Evolutionary conservation across 92 coral and sea anemone genomes (phyloP), one percentile per base, ranked within the genome.

Genomic region (Porites cylindrica): DNA sequence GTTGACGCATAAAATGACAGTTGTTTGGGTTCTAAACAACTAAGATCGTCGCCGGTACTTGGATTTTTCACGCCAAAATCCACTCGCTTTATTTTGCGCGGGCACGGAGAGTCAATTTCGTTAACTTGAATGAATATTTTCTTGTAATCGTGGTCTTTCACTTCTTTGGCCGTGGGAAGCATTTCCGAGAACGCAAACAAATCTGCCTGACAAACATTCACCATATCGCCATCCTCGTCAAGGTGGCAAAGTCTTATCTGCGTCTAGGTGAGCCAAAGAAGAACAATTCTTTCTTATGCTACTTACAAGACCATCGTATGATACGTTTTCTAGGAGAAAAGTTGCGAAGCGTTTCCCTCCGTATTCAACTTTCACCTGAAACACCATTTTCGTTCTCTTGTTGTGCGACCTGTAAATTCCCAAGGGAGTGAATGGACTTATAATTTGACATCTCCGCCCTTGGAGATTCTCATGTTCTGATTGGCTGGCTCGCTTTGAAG

Each of bases 211-310:
- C 38, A 70, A 16, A 70, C 21, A 50, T 70, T 70, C 7, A 70
- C 76, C 54, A 72, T 47, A 24, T 72, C 66, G 19, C 81, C 81
- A n/a, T 77, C 66, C 29, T 77, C 81, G 70, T 77, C 67, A 56
- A 17, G 38, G 81, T 77, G 23, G 17, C 67, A n/a, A 77, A 77
- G 81, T 29, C 81, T 20, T 56, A 58, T 77, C 81, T 58, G 8
- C 66, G 24, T 77, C 81, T 1, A 77, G 70, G 8, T 58, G 81
- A 59, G 81, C 68, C 81, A 77, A 32, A 56, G 32, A 77, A 59
- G 70, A 58, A 32, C 81, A 58, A 21, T 16, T 58, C 24, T 56
- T 77, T 32, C 2, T 77, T 7, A 52, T 56, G 70, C 81, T 77
- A 56, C 58, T 56, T n/a, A n/a, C n/a, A n/a, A n/a, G n/a, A n/a